Evolutionary conservation across 2,113 vertebrate genomes (phyloP).

Genomic region (Tupaia tana): DNA sequence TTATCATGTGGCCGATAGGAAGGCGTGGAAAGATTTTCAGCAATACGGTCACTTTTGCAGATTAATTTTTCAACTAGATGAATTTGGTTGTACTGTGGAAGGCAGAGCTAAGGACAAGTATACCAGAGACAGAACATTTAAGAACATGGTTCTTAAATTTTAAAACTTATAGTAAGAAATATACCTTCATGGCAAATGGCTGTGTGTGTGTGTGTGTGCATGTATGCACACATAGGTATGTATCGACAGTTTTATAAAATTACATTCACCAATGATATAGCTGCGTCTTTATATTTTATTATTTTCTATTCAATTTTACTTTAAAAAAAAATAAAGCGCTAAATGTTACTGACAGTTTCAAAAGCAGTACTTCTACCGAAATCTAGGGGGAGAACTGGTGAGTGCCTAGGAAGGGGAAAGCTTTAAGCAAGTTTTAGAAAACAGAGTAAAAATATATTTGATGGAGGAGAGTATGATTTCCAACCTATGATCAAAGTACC

Average conservation of each 20-base stretch:
- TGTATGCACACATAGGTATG: too few relatives aligned
- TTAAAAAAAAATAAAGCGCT: background rate
- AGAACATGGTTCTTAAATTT: background rate
- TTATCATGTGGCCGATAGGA: background rate
- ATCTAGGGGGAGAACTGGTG: background rate
- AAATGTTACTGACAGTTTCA: background rate
- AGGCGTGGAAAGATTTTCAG: background rate
- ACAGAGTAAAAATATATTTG: background rate
- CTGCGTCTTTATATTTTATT: background rate
- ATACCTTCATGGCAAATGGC: background rate
- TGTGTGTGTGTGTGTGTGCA: background rate
- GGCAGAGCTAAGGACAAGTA: background rate
- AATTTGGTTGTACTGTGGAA: background rate
- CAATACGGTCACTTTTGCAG: background rate
- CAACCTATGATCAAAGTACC: background rate
- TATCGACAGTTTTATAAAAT: constrained; percentile 15
- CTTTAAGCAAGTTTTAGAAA: constrained; percentile 44
- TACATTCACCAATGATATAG: background rate
- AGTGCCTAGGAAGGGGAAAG: background rate
- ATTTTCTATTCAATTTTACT: constrained; percentile 6
- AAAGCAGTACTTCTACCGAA: background rate
- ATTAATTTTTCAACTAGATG: constrained; percentile 38
- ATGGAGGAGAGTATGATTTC: background rate
- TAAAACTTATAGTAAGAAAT: background rate
- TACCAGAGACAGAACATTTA: background rate